Base-by-base conservation (phyloP, 2,797 vertebrate species). In the Lycodopsis pacificus region DNA sequence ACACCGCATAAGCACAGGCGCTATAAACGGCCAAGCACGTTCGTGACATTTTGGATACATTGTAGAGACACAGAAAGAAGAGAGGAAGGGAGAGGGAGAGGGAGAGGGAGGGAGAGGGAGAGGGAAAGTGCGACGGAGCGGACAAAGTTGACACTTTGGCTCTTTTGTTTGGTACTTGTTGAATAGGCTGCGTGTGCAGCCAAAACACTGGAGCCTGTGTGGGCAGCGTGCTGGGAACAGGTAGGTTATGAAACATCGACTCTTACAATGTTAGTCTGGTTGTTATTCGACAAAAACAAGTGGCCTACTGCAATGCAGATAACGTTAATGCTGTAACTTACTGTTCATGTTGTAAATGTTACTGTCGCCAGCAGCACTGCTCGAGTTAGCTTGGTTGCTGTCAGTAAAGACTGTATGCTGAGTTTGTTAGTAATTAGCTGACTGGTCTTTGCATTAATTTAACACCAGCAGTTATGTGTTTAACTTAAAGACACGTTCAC, bases 141-240 rank as follows among this genome's bases (percentile, higher is more conserved):
- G 53, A 56, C 42, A 0, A 81, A 92, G 85, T 87, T 88, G 81
- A 73, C 83, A 82, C 77, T 32, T 70, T 3, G 0, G 79, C 73
- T 56, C 49, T 13, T 1, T 81, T 83, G 89, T 82, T 71, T n/a
- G 57, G 38, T 65, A 88, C 91, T 89, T 91, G 88, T 92, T 91
- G 91, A 91, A 71, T 40, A 22, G 69, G 53, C 71, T 76, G 70
- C 58, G 77, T 49, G 77, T 57, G 77, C 19, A 57, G 46, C 19
- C 4, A 71, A 72, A 25, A 72, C 81, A 65, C 68, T 58, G 77
- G 68, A 75, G 75, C 70, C 48, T 63, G 72, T 46, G 79, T 79
- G 79, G 66, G 66, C 71, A 65, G 34, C 76, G 79, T 19, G 73
- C 63, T 70, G 11, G 9, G 54, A 77, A 73, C 86, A 88, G 91